Evolutionary conservation across 2,113 vertebrate species (phyloP).

Genomic region (Sialia sialis): DNA sequence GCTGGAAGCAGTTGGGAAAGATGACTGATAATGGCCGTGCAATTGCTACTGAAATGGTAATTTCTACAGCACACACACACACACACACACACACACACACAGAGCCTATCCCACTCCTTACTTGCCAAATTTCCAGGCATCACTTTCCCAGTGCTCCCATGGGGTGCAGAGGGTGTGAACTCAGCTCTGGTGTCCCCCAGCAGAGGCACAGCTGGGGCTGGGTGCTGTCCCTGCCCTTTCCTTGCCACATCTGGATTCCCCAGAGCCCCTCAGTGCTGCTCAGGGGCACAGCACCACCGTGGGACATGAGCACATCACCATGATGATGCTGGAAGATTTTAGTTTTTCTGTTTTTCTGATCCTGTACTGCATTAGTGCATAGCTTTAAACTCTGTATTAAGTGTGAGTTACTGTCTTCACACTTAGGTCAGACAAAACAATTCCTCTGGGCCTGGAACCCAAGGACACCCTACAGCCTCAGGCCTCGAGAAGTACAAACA

Average conservation of each 20-base stretch:
- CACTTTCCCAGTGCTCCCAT: accelerated
- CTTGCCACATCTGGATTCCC: not conserved
- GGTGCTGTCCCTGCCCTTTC: not conserved
- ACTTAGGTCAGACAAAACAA: not conserved
- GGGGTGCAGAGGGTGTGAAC: not conserved
- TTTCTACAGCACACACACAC: not conserved
- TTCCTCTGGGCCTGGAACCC: not conserved
- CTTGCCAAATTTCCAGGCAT: not conserved
- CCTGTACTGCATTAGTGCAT: not conserved
- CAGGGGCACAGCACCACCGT: not conserved
- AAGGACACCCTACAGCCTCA: not conserved
- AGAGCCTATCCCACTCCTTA: accelerated
- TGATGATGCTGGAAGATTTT: too few species aligned
- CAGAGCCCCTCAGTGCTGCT: not conserved
- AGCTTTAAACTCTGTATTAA: not conserved
- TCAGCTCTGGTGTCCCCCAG: not conserved
- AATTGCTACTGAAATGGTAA: not conserved
- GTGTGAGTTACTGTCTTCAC: too few species aligned
- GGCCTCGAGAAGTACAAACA: not conserved
- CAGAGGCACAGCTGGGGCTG: not conserved
- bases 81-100: accelerated
- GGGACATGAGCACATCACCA: not conserved
- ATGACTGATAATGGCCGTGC: not conserved
- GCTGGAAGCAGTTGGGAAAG: not conserved
- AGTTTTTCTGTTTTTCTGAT: not conserved